A percentile compares a stretch with the other conserved stretches of the same genome.
Conservation (phyloP, 2,888 invertebrate genomes). For the Leptinotarsa tumamoca region DNA sequence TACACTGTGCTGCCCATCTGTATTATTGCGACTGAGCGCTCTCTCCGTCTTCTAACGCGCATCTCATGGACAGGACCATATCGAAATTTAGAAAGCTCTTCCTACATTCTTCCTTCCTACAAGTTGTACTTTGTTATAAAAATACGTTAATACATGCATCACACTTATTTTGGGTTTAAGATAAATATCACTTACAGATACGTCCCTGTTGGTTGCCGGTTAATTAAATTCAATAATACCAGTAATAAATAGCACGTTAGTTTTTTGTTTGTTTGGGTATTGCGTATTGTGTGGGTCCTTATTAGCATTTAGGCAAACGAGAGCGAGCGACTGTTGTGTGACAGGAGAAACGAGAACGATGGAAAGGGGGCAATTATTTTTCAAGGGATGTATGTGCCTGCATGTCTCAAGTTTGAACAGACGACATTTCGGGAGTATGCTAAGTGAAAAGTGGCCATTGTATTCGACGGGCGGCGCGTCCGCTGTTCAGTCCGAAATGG, state of each 20-base stretch:
- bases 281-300: slow-evolving; percentile 48
- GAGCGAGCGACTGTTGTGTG: slow-evolving; percentile 43
- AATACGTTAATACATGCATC: too few relatives aligned
- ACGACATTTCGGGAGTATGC: slow-evolving; percentile 64
- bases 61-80: too few relatives aligned
- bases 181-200: neutral
- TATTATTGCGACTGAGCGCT: too few relatives aligned
- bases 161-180: neutral
- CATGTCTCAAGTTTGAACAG: slow-evolving; percentile 48
- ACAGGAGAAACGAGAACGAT: slow-evolving; percentile 44
- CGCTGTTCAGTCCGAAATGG: slow-evolving; percentile 48
- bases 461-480: slow-evolving; percentile 60
- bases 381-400: slow-evolving; percentile 54
- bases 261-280: slow-evolving; percentile 45
- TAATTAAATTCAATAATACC: slow-evolving; percentile 52
- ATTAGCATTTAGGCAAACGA: slow-evolving; percentile 63
- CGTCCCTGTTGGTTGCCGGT: slow-evolving; percentile 23
- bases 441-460: slow-evolving; percentile 66
- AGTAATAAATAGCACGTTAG: slow-evolving; percentile 51
- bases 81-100: too few relatives aligned
- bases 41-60: too few relatives aligned
- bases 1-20: too few relatives aligned
- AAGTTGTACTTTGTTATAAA: too few relatives aligned
- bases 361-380: slow-evolving; percentile 62
- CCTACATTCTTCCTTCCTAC: too few relatives aligned